Evolutionary conservation across 2,113 vertebrate species (phyloP).

Genomic region (Cygnus buccinator): DNA sequence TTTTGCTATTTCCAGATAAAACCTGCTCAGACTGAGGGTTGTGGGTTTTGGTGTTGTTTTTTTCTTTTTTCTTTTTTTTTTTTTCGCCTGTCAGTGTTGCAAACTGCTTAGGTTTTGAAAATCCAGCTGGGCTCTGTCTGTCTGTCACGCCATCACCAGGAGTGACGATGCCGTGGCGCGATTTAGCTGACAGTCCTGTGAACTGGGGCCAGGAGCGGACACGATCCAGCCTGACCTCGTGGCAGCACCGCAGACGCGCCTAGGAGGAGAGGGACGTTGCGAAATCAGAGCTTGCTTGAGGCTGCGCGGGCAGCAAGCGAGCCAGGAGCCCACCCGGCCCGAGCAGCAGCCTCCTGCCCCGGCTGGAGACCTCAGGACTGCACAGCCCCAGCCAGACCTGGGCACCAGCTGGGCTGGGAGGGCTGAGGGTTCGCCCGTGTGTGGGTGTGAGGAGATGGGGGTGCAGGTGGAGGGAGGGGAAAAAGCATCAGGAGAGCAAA

Average conservation of each 20-base stretch:
- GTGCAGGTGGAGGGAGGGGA: neutral
- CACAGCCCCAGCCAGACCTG: neutral
- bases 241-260: neutral
- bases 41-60: neutral
- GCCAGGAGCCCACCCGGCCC: neutral
- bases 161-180: neutral
- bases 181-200: conserved; percentile 25
- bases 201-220: neutral
- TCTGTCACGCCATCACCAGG: neutral
- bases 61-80: neutral
- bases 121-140: conserved; percentile 39
- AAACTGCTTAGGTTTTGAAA: conserved; percentile 51
- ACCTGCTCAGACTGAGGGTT: conserved; percentile 15
- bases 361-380: neutral
- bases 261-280: neutral
- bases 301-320: neutral
- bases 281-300: accelerated
- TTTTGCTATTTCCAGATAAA: conserved; percentile 40
- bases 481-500: neutral
- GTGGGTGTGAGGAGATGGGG: neutral
- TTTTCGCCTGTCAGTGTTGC: neutral
- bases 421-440: neutral
- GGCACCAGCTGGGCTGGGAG: neutral
- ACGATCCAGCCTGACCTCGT: neutral
- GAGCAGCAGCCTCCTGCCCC: neutral